Evolutionary conservation across 2,113 vertebrate species (phyloP), one percentile per base, ranked within the genome.

Genomic region (Gymnogyps californianus): DNA sequence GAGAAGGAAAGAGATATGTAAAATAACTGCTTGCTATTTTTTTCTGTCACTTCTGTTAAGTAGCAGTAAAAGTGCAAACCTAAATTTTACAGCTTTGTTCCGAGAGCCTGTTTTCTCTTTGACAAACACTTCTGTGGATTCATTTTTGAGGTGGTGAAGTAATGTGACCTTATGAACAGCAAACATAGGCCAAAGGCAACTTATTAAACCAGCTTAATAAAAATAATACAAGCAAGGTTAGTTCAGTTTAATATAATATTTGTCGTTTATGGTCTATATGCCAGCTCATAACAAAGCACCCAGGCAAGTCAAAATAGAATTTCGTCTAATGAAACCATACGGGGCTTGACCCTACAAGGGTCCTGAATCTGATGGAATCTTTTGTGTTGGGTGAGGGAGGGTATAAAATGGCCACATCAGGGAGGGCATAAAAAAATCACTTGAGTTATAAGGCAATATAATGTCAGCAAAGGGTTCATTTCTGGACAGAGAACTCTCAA

Each of bases 21-120:
- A 96, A 92, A 75, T 52, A 90, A 61, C 47, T 61, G 13, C 55
- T 87, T 89, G 29, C 34, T 92, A 11, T n/a, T 83, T 91, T 94
- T 76, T 26, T 10, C 58, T 83, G 31, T 74, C 40, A 22, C 55
- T 78, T 67, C 49, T 59, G 4, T 81, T 83, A 83, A 70, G 36
- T 32, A 81, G 26, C 1, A 5, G 17, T 55, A 71, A 20, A 32
- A 94, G 47, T 2, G 28, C 31, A 72, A 81, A 67, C 12, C 28
- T 42, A 62, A 59, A 88, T 55, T 54, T 75, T 64, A 57, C 21
- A 57, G 22, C 24, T 85, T 69, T 62, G 7, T 77, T 85, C 59
- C 40, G 28, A 55, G 29, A 49, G 12, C 7, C 36, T 85, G 8
- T 61, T 87, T 94, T 58, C 42, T 31, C 20, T 72, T 22, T 38